Evolutionary conservation across 2,113 vertebrate genomes (phyloP).

Genomic region (Cardinalis cardinalis): DNA sequence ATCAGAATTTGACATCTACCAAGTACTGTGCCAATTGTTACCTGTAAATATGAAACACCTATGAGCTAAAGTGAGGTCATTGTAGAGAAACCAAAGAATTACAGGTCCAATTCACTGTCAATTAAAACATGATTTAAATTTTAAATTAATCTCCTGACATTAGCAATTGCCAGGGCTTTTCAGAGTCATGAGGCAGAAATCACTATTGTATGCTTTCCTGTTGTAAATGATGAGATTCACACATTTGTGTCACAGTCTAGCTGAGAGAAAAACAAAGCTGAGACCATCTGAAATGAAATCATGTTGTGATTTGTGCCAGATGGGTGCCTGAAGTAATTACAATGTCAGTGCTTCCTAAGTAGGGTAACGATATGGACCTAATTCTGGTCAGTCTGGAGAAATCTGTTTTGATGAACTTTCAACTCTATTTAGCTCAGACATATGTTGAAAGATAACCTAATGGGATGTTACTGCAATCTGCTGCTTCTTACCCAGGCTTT

Average conservation of each 20-base stretch:
- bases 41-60: neutral
- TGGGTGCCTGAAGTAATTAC: slow-evolving; percentile 27
- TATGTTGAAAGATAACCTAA: slow-evolving; percentile 3
- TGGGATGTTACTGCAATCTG: neutral
- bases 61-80: neutral
- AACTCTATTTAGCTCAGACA: slow-evolving; percentile 19
- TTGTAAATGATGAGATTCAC: neutral
- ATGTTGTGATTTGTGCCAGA: slow-evolving; percentile 32
- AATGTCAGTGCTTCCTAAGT: neutral
- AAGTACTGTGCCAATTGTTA: neutral
- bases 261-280: slow-evolving; percentile 3
- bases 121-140: neutral
- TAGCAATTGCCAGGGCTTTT: neutral
- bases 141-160: neutral
- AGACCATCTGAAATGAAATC: slow-evolving; percentile 22
- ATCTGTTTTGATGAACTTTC: slow-evolving; percentile 26
- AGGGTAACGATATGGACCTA: neutral
- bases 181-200: neutral
- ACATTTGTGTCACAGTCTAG: neutral
- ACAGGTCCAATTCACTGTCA: neutral
- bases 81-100: neutral
- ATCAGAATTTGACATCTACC: neutral
- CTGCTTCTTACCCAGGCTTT: neutral
- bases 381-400: slow-evolving; percentile 25
- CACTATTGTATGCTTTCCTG: neutral